Percentiles rank a stretch among this genome's conserved stretches.
phyloP scores from a whole-genome alignment of 2,888 invertebrate genomes.

The Arge pagana region DNA sequence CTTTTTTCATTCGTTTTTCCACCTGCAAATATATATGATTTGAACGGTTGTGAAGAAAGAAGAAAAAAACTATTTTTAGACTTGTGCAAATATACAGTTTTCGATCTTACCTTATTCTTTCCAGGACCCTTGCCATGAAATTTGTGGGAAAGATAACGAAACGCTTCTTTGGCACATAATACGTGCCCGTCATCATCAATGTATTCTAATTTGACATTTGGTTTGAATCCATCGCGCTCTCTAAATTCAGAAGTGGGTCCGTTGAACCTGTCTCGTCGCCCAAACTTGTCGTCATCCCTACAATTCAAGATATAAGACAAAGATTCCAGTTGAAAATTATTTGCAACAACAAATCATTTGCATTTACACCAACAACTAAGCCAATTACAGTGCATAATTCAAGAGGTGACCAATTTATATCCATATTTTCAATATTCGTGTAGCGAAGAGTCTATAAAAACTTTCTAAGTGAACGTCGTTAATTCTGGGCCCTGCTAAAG shows the following conservation, averaged over 20 bases:
- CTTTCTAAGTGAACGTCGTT: too few relatives aligned
- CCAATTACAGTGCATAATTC: background rate
- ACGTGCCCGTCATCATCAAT: conserved; percentile 95
- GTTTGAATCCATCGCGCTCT: conserved; percentile 88
- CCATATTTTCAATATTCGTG: background rate
- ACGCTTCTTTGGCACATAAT: conserved; percentile 94
- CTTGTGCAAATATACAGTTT: too few relatives aligned
- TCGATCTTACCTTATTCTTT: conserved; percentile 79
- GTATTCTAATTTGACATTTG: conserved; percentile 94
- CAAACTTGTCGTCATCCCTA: conserved; percentile 80
- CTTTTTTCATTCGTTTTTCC: conserved; percentile 94
- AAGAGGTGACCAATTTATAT: background rate
- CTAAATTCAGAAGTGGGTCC: conserved; percentile 91
- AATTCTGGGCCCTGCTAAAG: too few relatives aligned
- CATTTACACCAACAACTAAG: background rate
- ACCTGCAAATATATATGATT: conserved; percentile 54
- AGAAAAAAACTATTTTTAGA: too few relatives aligned
- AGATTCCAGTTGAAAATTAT: background rate
- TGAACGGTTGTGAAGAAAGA: too few relatives aligned
- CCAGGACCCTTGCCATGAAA: conserved; percentile 99
- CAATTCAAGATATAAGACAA: conserved; percentile 33
- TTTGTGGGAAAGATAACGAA: conserved; percentile 93
- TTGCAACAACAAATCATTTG: background rate
- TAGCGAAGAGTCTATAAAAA: too few relatives aligned
- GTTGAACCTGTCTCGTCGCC: conserved; percentile 74